These are phyloP conservation scores for Florisuga fusca DNA, from an alignment of 2,797 vertebrate species.

Conservation along the genomic window DNA sequence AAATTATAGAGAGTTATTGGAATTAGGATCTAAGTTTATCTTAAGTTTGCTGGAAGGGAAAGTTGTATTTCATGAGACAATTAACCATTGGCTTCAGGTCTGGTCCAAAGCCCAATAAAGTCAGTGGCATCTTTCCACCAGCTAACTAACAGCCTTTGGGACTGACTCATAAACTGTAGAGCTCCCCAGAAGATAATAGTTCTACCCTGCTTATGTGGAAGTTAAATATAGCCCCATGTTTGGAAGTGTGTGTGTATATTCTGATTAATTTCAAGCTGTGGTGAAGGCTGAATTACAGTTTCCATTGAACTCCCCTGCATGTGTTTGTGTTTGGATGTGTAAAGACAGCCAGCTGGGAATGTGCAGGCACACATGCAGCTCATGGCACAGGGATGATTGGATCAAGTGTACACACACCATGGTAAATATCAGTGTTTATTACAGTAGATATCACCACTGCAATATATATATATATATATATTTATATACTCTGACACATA, in stretches of 20 bases:
- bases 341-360: slow-evolving; percentile 12
- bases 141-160: slow-evolving; percentile 36
- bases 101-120: slow-evolving; percentile 57
- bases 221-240: slow-evolving; percentile 60
- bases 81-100: slow-evolving; percentile 45
- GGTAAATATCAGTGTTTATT: not conserved
- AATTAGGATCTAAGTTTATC: slow-evolving; percentile 64
- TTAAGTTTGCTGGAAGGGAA: slow-evolving; percentile 64
- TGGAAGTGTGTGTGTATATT: not conserved
- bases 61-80: slow-evolving; percentile 50
- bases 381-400: not conserved
- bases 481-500: not conserved
- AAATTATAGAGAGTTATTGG: slow-evolving; percentile 47
- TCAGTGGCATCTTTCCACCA: slow-evolving; percentile 33
- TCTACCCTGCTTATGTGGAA: slow-evolving; percentile 27
- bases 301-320: slow-evolving; percentile 38
- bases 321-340: slow-evolving; percentile 9
- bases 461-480: not conserved
- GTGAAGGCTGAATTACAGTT: slow-evolving; percentile 14
- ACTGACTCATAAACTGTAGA: slow-evolving; percentile 42
- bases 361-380: not conserved
- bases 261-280: slow-evolving; percentile 29
- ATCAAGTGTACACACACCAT: not conserved
- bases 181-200: slow-evolving; percentile 43
- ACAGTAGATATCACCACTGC: not conserved